Base-by-base conservation (phyloP, 30 jellyfish, hydroid and myxozoan genomes). In the Haliclystus octoradiatus region DNA sequence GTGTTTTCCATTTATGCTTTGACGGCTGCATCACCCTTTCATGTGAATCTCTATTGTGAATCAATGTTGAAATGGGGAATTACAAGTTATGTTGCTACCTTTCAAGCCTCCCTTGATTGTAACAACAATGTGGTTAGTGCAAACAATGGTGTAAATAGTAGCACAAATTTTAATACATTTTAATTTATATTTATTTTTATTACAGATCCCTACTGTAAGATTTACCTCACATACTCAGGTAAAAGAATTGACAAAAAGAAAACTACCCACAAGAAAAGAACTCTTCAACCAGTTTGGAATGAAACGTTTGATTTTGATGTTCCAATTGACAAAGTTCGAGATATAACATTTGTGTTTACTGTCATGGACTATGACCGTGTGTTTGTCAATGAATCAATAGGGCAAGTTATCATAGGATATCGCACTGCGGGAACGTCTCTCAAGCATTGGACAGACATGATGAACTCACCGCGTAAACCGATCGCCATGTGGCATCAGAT, bases 371-470 rank as follows among this genome's bases (percentile, higher is more conserved):
- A 71, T 73, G 96, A 85, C 60, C 84, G 96, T 15, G 72, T 85
- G 30, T 47, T 85, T 0, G 31, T 85, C 0, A 85, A 85, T 49
- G 96, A 85, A 72, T 84, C 96, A 0, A 73, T 85, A 12, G 96
- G 96, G 0, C 96, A 77, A 33, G 85, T 78, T 47, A 65, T 78
- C n/a, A 77, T 85, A 28, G 96, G 96, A 9, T 85, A 85, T 72
- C 76, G 96, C 52, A 85, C 96, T 12, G 93, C 93, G 22, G 96
- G 96, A 5, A 50, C 86, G 3, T 85, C 96, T 33, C 80, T 85
- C 25, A 85, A 78, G 52, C 96, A 85, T 69, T 85, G 96, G 96
- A 85, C 96, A 1, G 96, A 85, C 19, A 85, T 85, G 96, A 77
- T 85, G 94, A 85, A 85, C 52, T 74, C 78, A 46, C 96, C 96